These are phyloP conservation scores for Campoplex nolae DNA, from an alignment of 2,888 invertebrate species.

Conservation along the genomic window DNA sequence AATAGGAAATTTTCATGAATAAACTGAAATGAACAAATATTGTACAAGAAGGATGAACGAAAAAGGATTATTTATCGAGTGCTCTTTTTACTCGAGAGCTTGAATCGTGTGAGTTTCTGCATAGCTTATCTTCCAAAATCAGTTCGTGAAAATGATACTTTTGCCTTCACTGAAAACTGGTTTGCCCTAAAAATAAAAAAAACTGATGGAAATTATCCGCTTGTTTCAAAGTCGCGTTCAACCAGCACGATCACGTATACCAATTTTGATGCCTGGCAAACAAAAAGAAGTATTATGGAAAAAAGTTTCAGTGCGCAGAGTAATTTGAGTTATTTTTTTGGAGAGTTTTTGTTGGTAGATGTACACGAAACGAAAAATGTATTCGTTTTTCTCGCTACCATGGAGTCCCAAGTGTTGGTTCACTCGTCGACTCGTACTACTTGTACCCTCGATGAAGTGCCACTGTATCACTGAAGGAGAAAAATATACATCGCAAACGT, in stretches of 20 bases:
- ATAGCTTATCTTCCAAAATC: too few species aligned
- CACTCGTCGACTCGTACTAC: slow-evolving; percentile 58
- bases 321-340: background rate
- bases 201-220: background rate
- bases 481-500: slow-evolving; percentile 36
- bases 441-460: slow-evolving; percentile 15
- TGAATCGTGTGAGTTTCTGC: too few species aligned
- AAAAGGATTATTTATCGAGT: too few species aligned
- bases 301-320: background rate
- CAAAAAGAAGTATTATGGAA: background rate
- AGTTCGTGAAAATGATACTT: too few species aligned
- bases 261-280: background rate
- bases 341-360: background rate
- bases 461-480: slow-evolving; percentile 11
- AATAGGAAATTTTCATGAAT: background rate
- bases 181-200: background rate
- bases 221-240: background rate
- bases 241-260: background rate
- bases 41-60: too few species aligned
- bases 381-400: slow-evolving; percentile 6
- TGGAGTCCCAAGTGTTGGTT: background rate
- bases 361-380: background rate
- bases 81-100: too few species aligned
- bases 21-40: background rate
- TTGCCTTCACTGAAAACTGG: background rate